These are phyloP conservation scores for Ceratina australensis DNA, from an alignment of 1,140 invertebrate genomes.

Conservation along the genomic window DNA sequence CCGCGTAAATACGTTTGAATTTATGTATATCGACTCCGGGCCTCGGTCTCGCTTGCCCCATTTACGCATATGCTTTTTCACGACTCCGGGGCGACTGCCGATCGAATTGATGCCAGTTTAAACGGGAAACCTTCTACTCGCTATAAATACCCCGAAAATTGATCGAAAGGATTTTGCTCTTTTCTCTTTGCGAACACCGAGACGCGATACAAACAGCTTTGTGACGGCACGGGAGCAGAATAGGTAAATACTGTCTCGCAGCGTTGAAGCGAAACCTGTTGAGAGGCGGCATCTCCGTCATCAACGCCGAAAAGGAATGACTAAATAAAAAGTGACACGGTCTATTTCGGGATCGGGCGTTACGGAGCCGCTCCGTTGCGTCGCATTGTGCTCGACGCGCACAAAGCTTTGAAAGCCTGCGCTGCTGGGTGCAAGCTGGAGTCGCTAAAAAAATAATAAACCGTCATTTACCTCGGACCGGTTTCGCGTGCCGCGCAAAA, in stretches of 20 bases:
- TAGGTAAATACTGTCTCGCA: too few relatives aligned
- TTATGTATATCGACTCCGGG: conserved; percentile 50
- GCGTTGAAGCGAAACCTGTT: not conserved
- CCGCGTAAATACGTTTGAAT: conserved; percentile 64
- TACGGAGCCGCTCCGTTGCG: not conserved
- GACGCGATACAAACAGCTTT: too few relatives aligned
- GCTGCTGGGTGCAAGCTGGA: not conserved
- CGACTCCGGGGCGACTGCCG: conserved; percentile 1
- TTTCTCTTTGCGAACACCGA: too few relatives aligned
- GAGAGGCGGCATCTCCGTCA: not conserved
- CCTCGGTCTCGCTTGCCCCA: conserved; percentile 48
- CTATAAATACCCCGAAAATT: not conserved
- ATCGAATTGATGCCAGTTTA: conserved; percentile 30
- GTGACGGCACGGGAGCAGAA: too few relatives aligned
- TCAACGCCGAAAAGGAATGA: not conserved
- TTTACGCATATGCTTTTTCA: conserved; percentile 69
- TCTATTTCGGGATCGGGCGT: not conserved
- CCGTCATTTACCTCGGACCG: not conserved
- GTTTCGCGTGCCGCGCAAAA: conserved; percentile 5
- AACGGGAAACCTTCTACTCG: not conserved
- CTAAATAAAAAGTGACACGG: conserved; percentile 4
- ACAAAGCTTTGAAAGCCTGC: not conserved
- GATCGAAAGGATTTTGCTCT: too few relatives aligned
- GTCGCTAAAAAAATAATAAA: conserved; percentile 7
- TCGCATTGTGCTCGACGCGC: not conserved